These are phyloP conservation scores for Zosterops borbonicus DNA, from an alignment of 2,113 vertebrate species.

Conservation along the genomic window DNA sequence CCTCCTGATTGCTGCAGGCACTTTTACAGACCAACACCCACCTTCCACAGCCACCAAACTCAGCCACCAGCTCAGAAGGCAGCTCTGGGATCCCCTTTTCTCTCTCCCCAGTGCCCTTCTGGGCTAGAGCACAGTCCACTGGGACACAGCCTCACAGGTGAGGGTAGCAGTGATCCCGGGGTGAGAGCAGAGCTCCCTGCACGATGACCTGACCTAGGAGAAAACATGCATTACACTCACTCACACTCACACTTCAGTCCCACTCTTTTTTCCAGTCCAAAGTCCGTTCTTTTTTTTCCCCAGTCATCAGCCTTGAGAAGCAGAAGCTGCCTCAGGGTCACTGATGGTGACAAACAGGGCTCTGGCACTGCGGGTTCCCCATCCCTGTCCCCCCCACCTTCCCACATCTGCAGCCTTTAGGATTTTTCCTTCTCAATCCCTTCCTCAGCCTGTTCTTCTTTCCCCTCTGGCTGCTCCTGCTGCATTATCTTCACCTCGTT, in stretches of 20 bases:
- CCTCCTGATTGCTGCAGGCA: neutral
- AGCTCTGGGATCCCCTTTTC: neutral
- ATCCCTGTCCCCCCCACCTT: neutral
- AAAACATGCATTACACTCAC: neutral
- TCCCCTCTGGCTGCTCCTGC: constrained; percentile 38
- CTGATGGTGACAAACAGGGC: neutral
- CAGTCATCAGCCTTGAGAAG: neutral
- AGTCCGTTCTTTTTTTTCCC: neutral
- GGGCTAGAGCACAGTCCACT: neutral
- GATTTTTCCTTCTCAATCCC: constrained; percentile 19
- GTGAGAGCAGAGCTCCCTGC: neutral
- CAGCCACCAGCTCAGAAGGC: neutral
- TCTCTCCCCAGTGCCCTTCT: neutral
- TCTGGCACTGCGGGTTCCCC: neutral
- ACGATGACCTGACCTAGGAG: neutral
- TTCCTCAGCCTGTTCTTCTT: constrained; percentile 22
- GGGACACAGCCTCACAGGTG: neutral
- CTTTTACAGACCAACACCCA: neutral
- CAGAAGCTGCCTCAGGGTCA: neutral
- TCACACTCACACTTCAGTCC: neutral
- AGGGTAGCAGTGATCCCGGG: neutral
- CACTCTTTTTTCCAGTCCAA: neutral
- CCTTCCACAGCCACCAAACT: neutral
- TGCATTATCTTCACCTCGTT: constrained; percentile 75
- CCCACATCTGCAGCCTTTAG: neutral